Evolutionary conservation across 2,888 invertebrate genomes (phyloP).

Genomic region (Omphaloscelis lunosa): DNA sequence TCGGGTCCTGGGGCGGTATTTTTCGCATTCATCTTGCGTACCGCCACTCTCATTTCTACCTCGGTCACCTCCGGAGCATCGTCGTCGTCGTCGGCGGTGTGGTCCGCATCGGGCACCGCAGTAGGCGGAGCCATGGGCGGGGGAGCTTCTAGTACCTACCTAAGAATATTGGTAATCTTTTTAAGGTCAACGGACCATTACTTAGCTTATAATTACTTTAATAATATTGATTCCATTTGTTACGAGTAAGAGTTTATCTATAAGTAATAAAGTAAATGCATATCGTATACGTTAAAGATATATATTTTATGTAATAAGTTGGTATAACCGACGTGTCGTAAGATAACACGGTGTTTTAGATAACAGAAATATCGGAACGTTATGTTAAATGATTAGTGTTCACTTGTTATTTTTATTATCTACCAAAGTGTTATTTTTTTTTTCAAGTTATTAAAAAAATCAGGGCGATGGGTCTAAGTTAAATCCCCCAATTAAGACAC

Average conservation of each 20-base stretch:
- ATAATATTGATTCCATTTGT: constrained; percentile 16
- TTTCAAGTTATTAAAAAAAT: no score
- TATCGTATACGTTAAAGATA: constrained; percentile 13
- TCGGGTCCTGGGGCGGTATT: no score
- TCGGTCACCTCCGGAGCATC: no score
- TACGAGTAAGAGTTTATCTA: constrained; percentile 1
- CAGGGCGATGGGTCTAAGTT: no score
- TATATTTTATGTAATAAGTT: constrained; percentile 23
- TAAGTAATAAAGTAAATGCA: neutral
- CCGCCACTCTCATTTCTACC: no score
- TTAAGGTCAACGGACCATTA: neutral
- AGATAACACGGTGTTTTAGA: constrained; percentile 52
- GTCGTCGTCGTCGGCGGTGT: no score
- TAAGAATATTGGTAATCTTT: neutral
- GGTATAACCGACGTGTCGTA: constrained; percentile 47
- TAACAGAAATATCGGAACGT: constrained; percentile 39
- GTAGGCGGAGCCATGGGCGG: no score
- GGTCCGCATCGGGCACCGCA: no score
- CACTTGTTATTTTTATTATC: constrained; percentile 19
- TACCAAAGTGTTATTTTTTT: neutral
- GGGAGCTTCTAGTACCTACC: no score
- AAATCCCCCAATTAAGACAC: no score
- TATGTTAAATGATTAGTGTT: neutral
- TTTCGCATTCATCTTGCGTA: no score
- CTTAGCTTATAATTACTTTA: neutral